These are phyloP conservation scores for Athene noctua DNA, from an alignment of 2,113 vertebrate genomes.

Conservation along the genomic window DNA sequence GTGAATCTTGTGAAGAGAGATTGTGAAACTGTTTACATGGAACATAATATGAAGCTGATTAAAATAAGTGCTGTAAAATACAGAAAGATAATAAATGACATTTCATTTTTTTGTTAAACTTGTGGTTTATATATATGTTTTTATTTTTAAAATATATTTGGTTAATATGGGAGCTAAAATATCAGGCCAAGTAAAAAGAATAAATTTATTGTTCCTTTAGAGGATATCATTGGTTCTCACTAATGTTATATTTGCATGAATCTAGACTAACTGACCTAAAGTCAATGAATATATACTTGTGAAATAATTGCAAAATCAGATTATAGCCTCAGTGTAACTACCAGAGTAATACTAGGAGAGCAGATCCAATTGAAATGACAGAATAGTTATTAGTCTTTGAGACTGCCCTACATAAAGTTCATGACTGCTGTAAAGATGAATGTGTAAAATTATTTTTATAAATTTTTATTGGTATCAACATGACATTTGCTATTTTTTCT, in stretches of 20 bases:
- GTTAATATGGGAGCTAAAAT: background rate
- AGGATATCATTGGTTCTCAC: background rate
- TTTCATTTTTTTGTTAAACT: background rate
- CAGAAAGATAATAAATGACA: background rate
- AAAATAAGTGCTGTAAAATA: background rate
- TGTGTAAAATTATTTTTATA: constrained; percentile 15
- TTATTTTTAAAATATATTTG: background rate
- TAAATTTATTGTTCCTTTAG: background rate
- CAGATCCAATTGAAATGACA: constrained; percentile 5
- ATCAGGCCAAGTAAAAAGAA: background rate
- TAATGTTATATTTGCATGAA: background rate
- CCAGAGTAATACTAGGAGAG: background rate
- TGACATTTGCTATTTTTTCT: background rate
- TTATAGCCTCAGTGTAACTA: background rate
- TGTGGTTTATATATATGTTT: background rate
- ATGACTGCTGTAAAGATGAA: background rate
- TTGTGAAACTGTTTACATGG: background rate
- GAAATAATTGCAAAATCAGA: constrained; percentile 15
- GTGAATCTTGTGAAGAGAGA: background rate
- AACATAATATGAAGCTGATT: background rate
- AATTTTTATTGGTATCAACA: background rate
- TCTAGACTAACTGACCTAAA: background rate
- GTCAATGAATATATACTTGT: background rate
- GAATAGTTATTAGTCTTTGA: constrained; percentile 24
- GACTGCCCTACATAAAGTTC: constrained; percentile 14